Evolutionary conservation across 2,113 vertebrate genomes (phyloP).

Genomic region (Calidris pugnax): DNA sequence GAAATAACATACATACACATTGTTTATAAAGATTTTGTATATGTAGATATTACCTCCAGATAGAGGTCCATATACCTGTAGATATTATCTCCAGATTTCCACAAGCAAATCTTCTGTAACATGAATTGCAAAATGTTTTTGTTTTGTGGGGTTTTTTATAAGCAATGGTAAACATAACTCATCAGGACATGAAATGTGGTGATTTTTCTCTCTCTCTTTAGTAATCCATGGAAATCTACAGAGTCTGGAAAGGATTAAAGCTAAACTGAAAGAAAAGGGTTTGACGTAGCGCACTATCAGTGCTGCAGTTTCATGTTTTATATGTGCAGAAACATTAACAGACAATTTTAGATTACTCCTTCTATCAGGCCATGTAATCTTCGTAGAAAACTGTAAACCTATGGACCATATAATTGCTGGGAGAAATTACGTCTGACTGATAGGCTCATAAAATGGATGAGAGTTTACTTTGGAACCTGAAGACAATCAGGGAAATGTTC

Average conservation of each 20-base stretch:
- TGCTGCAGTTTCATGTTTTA: not conserved
- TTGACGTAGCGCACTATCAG: not conserved
- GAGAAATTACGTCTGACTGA: not conserved
- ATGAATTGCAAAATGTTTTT: not conserved
- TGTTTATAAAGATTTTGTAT: not conserved
- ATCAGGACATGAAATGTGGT: not conserved
- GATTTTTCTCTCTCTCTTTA: not conserved
- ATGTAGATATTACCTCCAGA: not conserved
- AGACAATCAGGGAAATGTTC: not conserved
- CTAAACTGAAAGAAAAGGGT: not conserved
- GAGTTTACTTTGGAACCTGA: not conserved
- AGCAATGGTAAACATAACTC: fast-evolving
- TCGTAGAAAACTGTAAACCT: not conserved
- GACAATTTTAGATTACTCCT: not conserved
- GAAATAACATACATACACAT: not conserved
- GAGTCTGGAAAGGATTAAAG: not conserved
- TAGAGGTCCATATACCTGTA: not conserved
- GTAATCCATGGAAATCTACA: not conserved
- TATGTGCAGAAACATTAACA: not conserved
- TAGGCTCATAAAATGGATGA: not conserved
- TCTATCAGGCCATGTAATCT: not conserved
- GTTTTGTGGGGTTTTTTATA: not conserved
- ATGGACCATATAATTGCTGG: not conserved
- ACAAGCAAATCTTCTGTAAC: not conserved
- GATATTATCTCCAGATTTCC: not conserved